phyloP scores from a whole-genome alignment of 2,797 vertebrate genomes.

The Myiotriccus ornatus region DNA sequence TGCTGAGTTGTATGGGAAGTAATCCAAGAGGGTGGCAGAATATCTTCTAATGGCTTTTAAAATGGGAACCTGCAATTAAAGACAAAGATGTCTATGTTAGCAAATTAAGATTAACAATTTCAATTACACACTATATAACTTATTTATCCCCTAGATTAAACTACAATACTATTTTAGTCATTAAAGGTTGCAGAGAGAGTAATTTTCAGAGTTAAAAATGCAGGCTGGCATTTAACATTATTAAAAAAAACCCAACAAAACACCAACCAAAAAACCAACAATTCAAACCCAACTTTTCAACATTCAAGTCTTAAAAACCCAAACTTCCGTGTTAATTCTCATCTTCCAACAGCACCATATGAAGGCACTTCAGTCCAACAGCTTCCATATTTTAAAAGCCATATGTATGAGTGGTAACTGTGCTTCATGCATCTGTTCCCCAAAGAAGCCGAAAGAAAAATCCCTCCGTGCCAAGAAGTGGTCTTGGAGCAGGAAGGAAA shows the following conservation, averaged over 20 bases:
- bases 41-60: conserved; percentile 48
- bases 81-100: neutral
- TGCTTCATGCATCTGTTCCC: conserved; percentile 57
- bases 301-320: neutral
- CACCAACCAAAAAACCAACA: neutral
- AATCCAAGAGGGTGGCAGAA: conserved; percentile 56
- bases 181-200: neutral
- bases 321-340: conserved; percentile 2
- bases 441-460: conserved; percentile 58
- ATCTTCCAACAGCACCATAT: conserved; percentile 55
- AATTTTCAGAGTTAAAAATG: neutral
- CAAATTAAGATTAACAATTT: neutral
- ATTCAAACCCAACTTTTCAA: neutral
- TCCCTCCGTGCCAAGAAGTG: conserved; percentile 27
- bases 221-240: neutral
- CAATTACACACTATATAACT: neutral
- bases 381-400: conserved; percentile 64
- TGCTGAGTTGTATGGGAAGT: conserved; percentile 38
- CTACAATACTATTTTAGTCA: neutral
- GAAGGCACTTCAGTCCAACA: conserved; percentile 64
- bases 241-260: neutral
- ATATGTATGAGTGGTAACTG: conserved; percentile 57
- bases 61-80: conserved; percentile 58
- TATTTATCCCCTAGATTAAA: neutral
- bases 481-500: conserved; percentile 51